Conservation (phyloP, 64 coral and sea anemone genomes). For the Anthopleura sola region DNA sequence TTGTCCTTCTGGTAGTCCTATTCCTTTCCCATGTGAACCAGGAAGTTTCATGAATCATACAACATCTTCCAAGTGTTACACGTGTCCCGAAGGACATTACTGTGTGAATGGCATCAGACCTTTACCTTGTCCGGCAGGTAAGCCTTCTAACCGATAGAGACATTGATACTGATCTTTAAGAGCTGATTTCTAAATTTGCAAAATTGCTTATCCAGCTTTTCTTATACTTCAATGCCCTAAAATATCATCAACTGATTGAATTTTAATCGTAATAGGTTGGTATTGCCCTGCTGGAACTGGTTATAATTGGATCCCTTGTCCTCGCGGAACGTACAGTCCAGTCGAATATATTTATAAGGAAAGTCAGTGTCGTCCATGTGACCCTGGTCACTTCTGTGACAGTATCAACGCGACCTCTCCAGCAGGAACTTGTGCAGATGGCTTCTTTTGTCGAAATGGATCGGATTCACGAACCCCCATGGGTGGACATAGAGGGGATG, state of each 20-base stretch:
- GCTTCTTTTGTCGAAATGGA: slow-evolving; percentile 94
- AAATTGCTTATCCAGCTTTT: too few relatives aligned
- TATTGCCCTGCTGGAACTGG: slow-evolving; percentile 88
- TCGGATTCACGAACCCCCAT: slow-evolving; percentile 78
- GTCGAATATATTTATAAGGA: slow-evolving; percentile 58
- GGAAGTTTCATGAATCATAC: slow-evolving; percentile 95
- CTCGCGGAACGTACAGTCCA: slow-evolving; percentile 85
- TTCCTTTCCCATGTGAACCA: slow-evolving; percentile 68
- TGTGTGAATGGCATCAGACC: slow-evolving; percentile 69
- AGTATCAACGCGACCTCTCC: slow-evolving; percentile 62
- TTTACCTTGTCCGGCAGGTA: slow-evolving; percentile 82
- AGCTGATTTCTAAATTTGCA: too few relatives aligned
- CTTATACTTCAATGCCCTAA: too few relatives aligned
- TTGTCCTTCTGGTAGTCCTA: slow-evolving; percentile 81
- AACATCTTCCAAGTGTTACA: slow-evolving; percentile 68
- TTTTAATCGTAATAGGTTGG: slow-evolving; percentile 73
- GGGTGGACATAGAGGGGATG: slow-evolving; percentile 84
- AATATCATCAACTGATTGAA: too few relatives aligned
- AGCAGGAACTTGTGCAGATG: slow-evolving; percentile 63
- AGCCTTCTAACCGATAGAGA: background rate
- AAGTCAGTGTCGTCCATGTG: slow-evolving; percentile 75
- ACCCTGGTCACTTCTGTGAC: slow-evolving; percentile 81
- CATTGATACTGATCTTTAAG: too few relatives aligned
- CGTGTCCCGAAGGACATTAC: slow-evolving; percentile 80
- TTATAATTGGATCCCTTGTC: slow-evolving; percentile 78